A percentile compares a stretch with the other conserved stretches of the same genome.
phyloP scores from a whole-genome alignment of 2,797 vertebrate genomes.

The Sebastes hubbsi region DNA sequence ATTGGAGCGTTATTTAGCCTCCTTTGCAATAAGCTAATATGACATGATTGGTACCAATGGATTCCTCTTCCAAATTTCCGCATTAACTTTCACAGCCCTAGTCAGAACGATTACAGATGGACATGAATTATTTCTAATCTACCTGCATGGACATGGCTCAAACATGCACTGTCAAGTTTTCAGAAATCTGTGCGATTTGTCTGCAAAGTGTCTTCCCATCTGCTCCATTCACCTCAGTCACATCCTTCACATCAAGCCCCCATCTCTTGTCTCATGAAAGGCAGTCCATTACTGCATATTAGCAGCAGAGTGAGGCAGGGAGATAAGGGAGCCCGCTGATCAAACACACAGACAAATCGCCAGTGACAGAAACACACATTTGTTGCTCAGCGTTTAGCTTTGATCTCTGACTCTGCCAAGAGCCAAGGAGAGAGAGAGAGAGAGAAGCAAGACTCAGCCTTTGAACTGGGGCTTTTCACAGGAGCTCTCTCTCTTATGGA shows the following conservation, averaged over 20 bases:
- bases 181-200: slow-evolving; percentile 42
- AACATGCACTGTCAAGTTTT: slow-evolving; percentile 2
- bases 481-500: slow-evolving; percentile 21
- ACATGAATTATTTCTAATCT: slow-evolving; percentile 3
- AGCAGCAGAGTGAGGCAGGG: slow-evolving; percentile 70
- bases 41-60: no score
- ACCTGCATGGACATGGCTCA: neutral
- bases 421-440: slow-evolving; percentile 50
- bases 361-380: slow-evolving; percentile 83
- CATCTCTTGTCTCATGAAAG: slow-evolving; percentile 74
- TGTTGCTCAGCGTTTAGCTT: slow-evolving; percentile 78
- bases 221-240: slow-evolving; percentile 65
- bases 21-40: no score
- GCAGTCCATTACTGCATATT: slow-evolving; percentile 79
- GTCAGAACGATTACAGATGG: neutral
- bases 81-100: no score
- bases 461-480: slow-evolving; percentile 73
- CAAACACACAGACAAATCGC: slow-evolving; percentile 81
- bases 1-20: no score
- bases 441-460: slow-evolving; percentile 66
- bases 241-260: slow-evolving; percentile 69
- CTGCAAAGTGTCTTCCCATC: slow-evolving; percentile 51
- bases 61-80: no score
- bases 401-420: slow-evolving; percentile 77
- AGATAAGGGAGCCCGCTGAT: slow-evolving; percentile 79